Percentiles rank a stretch among this genome's conserved stretches.
These are phyloP conservation scores for Dasysyrphus albostriatus DNA, from an alignment of 2,888 invertebrate genomes.

Conservation along the genomic window DNA sequence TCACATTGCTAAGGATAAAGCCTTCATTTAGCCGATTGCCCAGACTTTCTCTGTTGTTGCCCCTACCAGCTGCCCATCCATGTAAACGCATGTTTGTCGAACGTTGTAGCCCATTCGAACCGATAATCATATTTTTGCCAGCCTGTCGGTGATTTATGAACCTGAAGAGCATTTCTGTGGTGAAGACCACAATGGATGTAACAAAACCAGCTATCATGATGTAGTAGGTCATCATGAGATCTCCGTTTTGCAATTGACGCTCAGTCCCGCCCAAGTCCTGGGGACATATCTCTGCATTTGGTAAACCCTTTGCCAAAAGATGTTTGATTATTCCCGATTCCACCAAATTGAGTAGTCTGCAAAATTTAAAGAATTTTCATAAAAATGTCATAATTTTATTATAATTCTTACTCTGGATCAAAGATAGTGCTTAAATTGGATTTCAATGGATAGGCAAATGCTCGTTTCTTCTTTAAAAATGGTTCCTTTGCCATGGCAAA, in stretches of 20 bases:
- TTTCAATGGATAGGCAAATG: slow-evolving; percentile 89
- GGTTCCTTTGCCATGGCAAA: slow-evolving; percentile 90
- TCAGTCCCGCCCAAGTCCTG: slow-evolving; percentile 92
- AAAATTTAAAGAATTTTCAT: not conserved
- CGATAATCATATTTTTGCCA: slow-evolving; percentile 44
- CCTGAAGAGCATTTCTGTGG: slow-evolving; percentile 86
- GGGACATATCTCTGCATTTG: slow-evolving; percentile 91
- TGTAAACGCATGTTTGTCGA: slow-evolving; percentile 33
- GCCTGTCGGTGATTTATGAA: slow-evolving; percentile 79
- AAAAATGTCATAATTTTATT: not conserved
- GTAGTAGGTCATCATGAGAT: slow-evolving; percentile 91
- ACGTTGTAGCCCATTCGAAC: slow-evolving; percentile 37
- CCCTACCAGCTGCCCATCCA: slow-evolving; percentile 78
- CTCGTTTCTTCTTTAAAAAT: slow-evolving; percentile 88
- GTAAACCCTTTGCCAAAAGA: slow-evolving; percentile 87
- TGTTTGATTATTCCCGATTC: slow-evolving; percentile 91
- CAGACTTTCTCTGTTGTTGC: slow-evolving; percentile 77
- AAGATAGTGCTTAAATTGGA: slow-evolving; percentile 87
- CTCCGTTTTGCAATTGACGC: slow-evolving; percentile 89
- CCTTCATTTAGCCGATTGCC: slow-evolving; percentile 80
- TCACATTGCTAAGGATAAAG: slow-evolving; percentile 78
- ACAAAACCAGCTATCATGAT: slow-evolving; percentile 89
- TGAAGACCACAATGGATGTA: slow-evolving; percentile 87
- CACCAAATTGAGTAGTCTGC: slow-evolving; percentile 88
- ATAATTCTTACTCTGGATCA: slow-evolving; percentile 87